Conservation (phyloP, 2,113 vertebrate genomes). For the Hippotragus niger region DNA sequence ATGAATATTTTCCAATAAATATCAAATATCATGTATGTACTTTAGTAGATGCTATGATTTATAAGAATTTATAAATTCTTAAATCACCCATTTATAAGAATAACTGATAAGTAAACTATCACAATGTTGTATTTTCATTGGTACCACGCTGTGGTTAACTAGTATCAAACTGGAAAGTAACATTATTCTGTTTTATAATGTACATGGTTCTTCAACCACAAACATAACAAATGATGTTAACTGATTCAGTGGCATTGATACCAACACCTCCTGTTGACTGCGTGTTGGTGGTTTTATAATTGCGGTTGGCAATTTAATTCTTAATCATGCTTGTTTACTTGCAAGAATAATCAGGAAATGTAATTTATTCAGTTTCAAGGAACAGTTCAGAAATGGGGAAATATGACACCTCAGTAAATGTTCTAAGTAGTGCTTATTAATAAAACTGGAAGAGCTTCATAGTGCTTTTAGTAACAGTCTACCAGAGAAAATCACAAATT, state of each 20-base stretch:
- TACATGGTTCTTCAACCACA: background rate
- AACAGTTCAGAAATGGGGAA: background rate
- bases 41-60: background rate
- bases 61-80: background rate
- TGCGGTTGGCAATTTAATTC: background rate
- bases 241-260: background rate
- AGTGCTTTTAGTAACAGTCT: background rate
- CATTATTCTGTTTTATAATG: background rate
- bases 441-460: background rate
- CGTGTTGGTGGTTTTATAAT: background rate
- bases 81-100: background rate
- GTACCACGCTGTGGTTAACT: background rate
- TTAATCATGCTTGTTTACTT: background rate
- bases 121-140: background rate
- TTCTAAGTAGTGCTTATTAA: background rate
- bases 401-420: background rate
- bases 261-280: background rate
- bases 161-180: background rate
- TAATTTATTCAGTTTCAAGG: background rate
- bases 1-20: background rate
- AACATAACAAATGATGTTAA: background rate
- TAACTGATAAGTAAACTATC: background rate
- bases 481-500: background rate
- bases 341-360: background rate
- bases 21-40: background rate